Conservation (phyloP, 2,113 vertebrate genomes). For the Mustela nigripes region DNA sequence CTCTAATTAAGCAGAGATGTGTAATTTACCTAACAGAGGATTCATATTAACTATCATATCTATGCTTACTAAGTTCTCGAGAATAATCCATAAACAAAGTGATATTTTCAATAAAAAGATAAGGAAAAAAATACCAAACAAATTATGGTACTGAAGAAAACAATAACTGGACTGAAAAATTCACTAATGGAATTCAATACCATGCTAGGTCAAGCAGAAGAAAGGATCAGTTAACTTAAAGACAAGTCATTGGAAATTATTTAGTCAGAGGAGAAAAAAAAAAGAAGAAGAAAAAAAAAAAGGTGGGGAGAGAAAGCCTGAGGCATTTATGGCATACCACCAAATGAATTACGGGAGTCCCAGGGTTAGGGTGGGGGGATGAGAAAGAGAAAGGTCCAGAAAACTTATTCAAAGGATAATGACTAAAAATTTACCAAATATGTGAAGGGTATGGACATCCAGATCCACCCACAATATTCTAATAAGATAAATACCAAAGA, state of each 20-base stretch:
- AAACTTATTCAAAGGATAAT: neutral
- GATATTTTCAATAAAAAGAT: neutral
- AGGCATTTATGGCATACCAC: neutral
- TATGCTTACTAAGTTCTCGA: neutral
- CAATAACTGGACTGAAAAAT: neutral
- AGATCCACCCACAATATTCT: neutral
- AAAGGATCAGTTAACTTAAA: neutral
- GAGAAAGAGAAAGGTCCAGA: neutral
- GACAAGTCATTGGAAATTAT: neutral
- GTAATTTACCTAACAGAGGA: neutral
- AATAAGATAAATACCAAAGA: neutral
- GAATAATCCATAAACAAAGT: neutral
- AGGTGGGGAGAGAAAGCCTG: neutral
- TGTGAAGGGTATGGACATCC: neutral
- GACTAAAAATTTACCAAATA: neutral
- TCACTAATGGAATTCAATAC: neutral
- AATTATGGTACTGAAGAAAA: neutral
- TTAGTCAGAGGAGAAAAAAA: neutral
- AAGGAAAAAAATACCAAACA: neutral
- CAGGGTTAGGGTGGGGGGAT: neutral
- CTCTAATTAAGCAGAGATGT: neutral
- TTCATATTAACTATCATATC: neutral
- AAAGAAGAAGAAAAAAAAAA: neutral
- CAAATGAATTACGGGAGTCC: neutral
- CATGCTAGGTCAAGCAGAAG: neutral